These are phyloP conservation scores for Phaedon cochleariae DNA, from an alignment of 2,888 invertebrate species.

Conservation along the genomic window DNA sequence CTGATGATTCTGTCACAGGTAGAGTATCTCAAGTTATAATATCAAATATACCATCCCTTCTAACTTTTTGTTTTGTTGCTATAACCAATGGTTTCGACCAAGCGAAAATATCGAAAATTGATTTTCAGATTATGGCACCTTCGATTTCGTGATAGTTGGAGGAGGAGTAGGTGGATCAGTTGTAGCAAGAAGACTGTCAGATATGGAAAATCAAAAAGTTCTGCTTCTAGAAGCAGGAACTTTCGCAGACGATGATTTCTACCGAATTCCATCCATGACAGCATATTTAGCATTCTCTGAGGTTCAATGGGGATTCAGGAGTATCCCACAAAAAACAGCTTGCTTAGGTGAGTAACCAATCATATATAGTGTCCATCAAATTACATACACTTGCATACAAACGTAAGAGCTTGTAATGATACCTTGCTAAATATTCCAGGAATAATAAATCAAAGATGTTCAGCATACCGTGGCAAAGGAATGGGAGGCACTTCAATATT, in stretches of 20 bases:
- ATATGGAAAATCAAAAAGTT: constrained; percentile 26
- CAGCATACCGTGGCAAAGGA: constrained; percentile 63
- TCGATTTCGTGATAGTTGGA: constrained; percentile 1
- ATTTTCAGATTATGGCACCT: neutral
- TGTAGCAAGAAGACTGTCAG: constrained; percentile 25
- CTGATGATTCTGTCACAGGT: neutral
- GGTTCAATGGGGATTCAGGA: constrained; percentile 35
- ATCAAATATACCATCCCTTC: neutral
- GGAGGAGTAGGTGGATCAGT: neutral
- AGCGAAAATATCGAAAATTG: too few species aligned
- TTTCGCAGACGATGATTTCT: constrained; percentile 23
- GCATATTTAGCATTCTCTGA: constrained; percentile 24
- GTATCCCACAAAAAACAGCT: constrained; percentile 26
- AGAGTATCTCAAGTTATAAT: too few species aligned
- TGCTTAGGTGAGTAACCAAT: constrained; percentile 28
- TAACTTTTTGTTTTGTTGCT: neutral
- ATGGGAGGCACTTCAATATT: constrained; percentile 64
- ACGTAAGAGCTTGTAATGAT: too few species aligned
- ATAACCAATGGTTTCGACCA: too few species aligned
- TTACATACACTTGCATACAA: too few species aligned
- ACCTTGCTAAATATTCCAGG: too few species aligned
- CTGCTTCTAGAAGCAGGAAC: constrained; percentile 37
- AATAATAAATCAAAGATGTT: constrained; percentile 40
- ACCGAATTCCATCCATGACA: constrained; percentile 30
- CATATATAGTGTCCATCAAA: too few species aligned